A percentile compares a stretch with the other conserved stretches of the same genome.
These are phyloP conservation scores for Dromius quadrimaculatus DNA, from an alignment of 2,888 invertebrate genomes.

Conservation along the genomic window DNA sequence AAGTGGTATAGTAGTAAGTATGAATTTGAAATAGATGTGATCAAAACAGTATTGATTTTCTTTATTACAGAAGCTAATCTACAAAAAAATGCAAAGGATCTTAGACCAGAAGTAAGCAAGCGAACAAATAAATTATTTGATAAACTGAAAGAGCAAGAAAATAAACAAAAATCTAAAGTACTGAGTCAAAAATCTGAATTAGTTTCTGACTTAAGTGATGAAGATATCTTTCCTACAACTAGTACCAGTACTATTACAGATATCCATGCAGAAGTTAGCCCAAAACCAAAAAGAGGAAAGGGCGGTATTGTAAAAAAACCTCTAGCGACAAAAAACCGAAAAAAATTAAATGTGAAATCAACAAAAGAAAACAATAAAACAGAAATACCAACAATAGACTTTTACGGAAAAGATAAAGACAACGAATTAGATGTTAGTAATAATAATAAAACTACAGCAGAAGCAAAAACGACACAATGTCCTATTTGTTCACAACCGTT, in stretches of 20 bases:
- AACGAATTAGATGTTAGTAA: slow-evolving; percentile 28
- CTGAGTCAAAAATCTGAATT: background rate
- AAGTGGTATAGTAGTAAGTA: slow-evolving; percentile 17
- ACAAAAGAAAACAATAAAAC: slow-evolving; percentile 2
- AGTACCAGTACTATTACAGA: background rate
- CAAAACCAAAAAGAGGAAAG: slow-evolving; percentile 7
- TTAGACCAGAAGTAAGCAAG: background rate
- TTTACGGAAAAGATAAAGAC: slow-evolving; percentile 25
- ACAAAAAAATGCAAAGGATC: background rate
- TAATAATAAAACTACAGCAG: slow-evolving; percentile 5
- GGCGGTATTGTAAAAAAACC: background rate
- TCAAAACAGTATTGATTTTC: background rate
- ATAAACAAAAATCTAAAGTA: background rate
- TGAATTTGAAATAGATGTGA: background rate
- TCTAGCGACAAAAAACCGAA: slow-evolving; percentile 10
- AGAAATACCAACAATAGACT: slow-evolving; percentile 11
- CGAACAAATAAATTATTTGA: slow-evolving; percentile 53
- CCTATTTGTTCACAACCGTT: slow-evolving; percentile 57
- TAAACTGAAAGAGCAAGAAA: slow-evolving; percentile 44
- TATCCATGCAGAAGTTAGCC: background rate
- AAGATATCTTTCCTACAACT: slow-evolving; percentile 5
- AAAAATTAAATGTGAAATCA: slow-evolving; percentile 14
- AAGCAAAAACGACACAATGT: slow-evolving; percentile 52
- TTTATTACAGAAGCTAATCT: background rate
- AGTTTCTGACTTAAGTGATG: slow-evolving; percentile 6